Base-by-base conservation (phyloP, 1,140 invertebrate genomes). In the Aphis gossypii region DNA sequence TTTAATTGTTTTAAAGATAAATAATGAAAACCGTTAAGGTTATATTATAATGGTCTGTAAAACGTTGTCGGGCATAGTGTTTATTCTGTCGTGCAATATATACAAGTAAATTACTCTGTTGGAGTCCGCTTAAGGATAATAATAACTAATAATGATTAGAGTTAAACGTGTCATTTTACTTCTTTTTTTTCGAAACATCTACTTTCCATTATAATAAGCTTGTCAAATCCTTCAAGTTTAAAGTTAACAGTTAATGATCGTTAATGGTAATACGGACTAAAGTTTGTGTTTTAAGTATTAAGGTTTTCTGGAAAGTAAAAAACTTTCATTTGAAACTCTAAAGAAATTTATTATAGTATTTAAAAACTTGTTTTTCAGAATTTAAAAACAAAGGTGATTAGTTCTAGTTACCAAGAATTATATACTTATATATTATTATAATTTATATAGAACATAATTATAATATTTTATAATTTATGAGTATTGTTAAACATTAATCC, bases 161-260 rank as follows among this genome's bases (percentile, higher is more conserved):
- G 23, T 18, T 44, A 44, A 30, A 21, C 86, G 18, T 30, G 18
- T 18, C 20, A 18, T 20, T 51, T 46, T 87, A 46, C 30, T 46
- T 86, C 2, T 46, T 46, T 46, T 18, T 25, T 87, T 46, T 46
- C 25, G 30, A 87, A 76, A 87, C 44, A 87, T 46, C 6, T 30
- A 48, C n/a, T 14, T 11, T 87, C 25, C 84, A 48, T 48, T 87
- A 87, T 23, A 87, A 38, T 46, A 46, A 87, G 84, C 84, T 44
- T 25, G n/a, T 86, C 21, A 86, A 86, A 86, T 86, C 82, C 38
- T 84, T 41, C n/a, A 82, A 35, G 76, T 84, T 44, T 25, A 84
- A 84, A 41, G 23, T 44, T 86, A 86, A 46, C 84, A 25, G 25
- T 30, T 83, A 46, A 86, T 44, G 83, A 82, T 38, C n/a, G n/a